Evolutionary conservation across 2,888 invertebrate genomes (phyloP).

Genomic region (Hecatera dysodea): DNA sequence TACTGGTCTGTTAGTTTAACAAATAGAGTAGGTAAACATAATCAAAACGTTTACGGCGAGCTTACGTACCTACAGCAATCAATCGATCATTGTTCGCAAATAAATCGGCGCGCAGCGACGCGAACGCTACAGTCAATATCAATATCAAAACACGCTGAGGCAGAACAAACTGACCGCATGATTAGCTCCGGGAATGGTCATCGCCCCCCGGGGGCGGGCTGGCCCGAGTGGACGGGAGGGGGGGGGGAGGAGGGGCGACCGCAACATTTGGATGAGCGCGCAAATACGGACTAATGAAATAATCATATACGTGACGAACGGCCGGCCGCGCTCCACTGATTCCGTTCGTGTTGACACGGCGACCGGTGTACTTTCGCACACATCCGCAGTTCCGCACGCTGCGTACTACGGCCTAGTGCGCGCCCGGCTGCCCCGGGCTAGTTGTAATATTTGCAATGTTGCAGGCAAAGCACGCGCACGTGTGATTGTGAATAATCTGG

Average conservation of each 20-base stretch:
- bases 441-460: constrained; percentile 20
- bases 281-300: constrained; percentile 90
- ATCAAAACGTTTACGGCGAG: constrained; percentile 88
- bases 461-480: constrained; percentile 11
- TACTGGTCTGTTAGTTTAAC: constrained; percentile 80
- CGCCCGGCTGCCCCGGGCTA: constrained; percentile 63
- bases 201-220: constrained; percentile 77
- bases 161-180: constrained; percentile 91
- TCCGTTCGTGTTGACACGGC: constrained; percentile 76
- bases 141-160: constrained; percentile 91
- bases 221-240: constrained; percentile 54
- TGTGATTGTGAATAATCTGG: constrained; percentile 39
- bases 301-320: constrained; percentile 90
- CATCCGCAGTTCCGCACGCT: constrained; percentile 61
- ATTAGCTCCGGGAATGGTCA: constrained; percentile 90
- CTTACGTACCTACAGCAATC: constrained; percentile 87
- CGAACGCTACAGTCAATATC: constrained; percentile 89
- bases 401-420: constrained; percentile 68
- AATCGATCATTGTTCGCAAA: constrained; percentile 91
- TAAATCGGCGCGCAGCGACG: constrained; percentile 89
- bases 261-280: constrained; percentile 88
- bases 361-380: constrained; percentile 72
- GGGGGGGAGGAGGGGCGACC: constrained; percentile 69
- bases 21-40: constrained; percentile 87
- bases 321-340: constrained; percentile 82